These are phyloP conservation scores for Drosophila novamexicana DNA, from an alignment of 1,140 invertebrate genomes.

Conservation along the genomic window DNA sequence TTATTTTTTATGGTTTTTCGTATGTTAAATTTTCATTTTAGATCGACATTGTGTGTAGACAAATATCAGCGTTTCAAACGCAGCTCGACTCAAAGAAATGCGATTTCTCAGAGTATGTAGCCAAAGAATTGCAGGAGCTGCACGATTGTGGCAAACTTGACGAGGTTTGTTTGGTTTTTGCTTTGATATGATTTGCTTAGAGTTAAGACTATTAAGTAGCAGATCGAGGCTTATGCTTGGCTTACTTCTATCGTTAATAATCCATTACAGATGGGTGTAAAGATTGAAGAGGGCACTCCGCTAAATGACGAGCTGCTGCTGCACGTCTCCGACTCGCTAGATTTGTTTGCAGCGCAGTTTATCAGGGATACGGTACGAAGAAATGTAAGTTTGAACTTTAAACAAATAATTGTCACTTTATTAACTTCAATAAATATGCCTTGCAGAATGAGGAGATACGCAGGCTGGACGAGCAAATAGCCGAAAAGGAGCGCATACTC, in stretches of 20 bases:
- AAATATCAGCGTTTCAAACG: constrained; percentile 85
- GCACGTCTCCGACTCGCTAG: constrained; percentile 75
- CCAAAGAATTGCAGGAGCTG: constrained; percentile 85
- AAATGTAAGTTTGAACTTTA: constrained; percentile 58
- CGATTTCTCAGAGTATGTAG: constrained; percentile 85
- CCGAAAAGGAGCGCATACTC: constrained; percentile 76
- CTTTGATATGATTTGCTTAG: constrained; percentile 39
- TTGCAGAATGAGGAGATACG: constrained; percentile 80
- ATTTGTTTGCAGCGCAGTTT: constrained; percentile 74
- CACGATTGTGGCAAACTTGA: constrained; percentile 85
- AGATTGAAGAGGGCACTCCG: constrained; percentile 75
- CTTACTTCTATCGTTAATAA: not conserved
- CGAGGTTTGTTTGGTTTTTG: constrained; percentile 84
- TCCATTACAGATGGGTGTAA: constrained; percentile 69
- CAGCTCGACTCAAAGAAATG: constrained; percentile 85
- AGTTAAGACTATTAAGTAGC: constrained; percentile 14
- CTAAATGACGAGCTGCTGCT: constrained; percentile 76
- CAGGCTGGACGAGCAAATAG: constrained; percentile 76
- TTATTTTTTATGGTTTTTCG: constrained; percentile 71
- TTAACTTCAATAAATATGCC: not conserved
- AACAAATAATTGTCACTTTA: not conserved
- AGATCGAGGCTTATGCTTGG: not conserved
- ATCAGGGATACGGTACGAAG: constrained; percentile 79
- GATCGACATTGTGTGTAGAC: constrained; percentile 87
- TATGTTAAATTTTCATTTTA: constrained; percentile 85